Conservation (phyloP, 2,888 invertebrate genomes). For the Strigamia maritima region DNA sequence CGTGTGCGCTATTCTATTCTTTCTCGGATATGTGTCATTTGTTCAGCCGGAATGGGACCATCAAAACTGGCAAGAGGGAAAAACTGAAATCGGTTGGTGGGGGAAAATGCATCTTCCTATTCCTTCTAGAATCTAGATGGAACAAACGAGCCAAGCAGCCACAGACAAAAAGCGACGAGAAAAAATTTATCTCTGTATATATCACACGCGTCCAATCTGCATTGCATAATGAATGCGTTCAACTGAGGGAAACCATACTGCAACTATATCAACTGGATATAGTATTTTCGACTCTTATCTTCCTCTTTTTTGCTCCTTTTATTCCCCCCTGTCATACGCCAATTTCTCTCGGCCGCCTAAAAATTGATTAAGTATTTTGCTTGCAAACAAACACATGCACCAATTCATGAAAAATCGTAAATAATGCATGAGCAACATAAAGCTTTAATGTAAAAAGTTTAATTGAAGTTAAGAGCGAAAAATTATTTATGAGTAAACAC, state of each 20-base stretch:
- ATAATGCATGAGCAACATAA: background rate
- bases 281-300: constrained; percentile 1
- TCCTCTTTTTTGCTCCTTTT: background rate
- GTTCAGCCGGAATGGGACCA: constrained; percentile 26
- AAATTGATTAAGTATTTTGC: constrained; percentile 9
- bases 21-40: constrained; percentile 23
- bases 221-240: constrained; percentile 32
- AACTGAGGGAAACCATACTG: background rate
- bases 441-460: background rate
- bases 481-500: background rate
- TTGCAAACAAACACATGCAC: constrained; percentile 10
- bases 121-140: constrained; percentile 12
- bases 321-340: background rate
- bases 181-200: constrained; percentile 24
- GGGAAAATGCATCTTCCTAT: constrained; percentile 27
- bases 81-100: constrained; percentile 32
- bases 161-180: background rate
- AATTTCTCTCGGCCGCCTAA: background rate
- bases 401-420: background rate
- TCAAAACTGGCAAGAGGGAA: constrained; percentile 31
- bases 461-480: background rate
- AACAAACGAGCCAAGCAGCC: constrained; percentile 28
- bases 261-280: constrained; percentile 22
- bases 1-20: constrained; percentile 22
- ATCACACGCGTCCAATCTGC: constrained; percentile 28